Conservation (phyloP, 2,797 vertebrate genomes). For the Xerus rutilus region DNA sequence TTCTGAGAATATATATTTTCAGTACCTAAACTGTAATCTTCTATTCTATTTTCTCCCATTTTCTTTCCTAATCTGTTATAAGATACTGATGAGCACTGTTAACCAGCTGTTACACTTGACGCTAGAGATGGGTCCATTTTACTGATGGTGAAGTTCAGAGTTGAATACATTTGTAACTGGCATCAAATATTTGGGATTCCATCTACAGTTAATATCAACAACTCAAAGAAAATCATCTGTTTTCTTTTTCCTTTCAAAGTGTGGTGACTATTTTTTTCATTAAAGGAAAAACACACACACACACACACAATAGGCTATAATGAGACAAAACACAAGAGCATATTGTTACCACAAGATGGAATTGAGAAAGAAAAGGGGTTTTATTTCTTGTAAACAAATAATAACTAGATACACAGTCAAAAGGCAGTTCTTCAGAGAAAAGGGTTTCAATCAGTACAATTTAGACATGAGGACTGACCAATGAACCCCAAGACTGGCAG, state of each 20-base stretch:
- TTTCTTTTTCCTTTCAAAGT: background rate
- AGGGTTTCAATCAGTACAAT: background rate
- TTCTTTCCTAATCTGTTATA: background rate
- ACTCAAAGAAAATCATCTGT: background rate
- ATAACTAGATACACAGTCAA: background rate
- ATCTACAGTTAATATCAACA: background rate
- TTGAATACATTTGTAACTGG: background rate
- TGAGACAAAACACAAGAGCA: background rate
- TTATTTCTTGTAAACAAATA: conserved; percentile 38
- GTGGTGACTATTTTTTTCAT: background rate
- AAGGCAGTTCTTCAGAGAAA: background rate
- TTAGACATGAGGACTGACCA: background rate
- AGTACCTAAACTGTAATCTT: background rate
- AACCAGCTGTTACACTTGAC: background rate
- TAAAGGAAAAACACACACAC: background rate
- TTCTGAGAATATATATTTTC: background rate
- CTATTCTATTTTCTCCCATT: background rate
- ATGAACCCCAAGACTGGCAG: background rate
- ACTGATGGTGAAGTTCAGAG: background rate
- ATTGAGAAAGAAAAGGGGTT: background rate
- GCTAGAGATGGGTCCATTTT: background rate
- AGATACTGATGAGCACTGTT: background rate
- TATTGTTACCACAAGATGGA: background rate
- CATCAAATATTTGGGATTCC: background rate
- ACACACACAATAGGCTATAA: background rate